A percentile compares a stretch with the other conserved stretches of the same genome.
These are phyloP conservation scores for Corythornis vintsioides DNA, from an alignment of 2,113 vertebrate genomes.

Conservation along the genomic window DNA sequence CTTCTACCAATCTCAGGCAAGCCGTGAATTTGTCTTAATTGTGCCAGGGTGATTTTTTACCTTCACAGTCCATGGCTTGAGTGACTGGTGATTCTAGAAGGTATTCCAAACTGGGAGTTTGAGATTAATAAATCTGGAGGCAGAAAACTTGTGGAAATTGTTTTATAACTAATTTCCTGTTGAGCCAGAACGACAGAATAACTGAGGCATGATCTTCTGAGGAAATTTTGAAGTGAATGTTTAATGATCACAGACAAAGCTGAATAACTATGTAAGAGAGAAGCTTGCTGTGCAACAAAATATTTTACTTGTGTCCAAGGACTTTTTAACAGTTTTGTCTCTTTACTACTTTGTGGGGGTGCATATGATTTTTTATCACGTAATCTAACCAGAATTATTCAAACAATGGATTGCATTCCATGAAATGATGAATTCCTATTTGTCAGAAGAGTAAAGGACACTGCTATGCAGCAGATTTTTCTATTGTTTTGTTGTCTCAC, in stretches of 20 bases:
- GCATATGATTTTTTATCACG: neutral
- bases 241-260: neutral
- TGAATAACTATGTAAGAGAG: neutral
- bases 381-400: neutral
- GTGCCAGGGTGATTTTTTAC: neutral
- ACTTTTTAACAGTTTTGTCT: neutral
- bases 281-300: neutral
- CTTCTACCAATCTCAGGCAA: neutral
- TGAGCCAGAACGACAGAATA: neutral
- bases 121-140: neutral
- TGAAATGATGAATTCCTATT: neutral
- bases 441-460: neutral
- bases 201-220: neutral
- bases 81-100: neutral
- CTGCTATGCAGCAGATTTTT: neutral
- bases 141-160: neutral
- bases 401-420: neutral
- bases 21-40: neutral
- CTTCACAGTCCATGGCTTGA: neutral
- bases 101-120: neutral
- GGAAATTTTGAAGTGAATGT: neutral
- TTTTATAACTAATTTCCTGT: neutral
- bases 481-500: neutral
- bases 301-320: neutral
- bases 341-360: neutral